These are phyloP conservation scores for Carcharodon carcharias DNA, from an alignment of 2,797 vertebrate species.

Conservation along the genomic window DNA sequence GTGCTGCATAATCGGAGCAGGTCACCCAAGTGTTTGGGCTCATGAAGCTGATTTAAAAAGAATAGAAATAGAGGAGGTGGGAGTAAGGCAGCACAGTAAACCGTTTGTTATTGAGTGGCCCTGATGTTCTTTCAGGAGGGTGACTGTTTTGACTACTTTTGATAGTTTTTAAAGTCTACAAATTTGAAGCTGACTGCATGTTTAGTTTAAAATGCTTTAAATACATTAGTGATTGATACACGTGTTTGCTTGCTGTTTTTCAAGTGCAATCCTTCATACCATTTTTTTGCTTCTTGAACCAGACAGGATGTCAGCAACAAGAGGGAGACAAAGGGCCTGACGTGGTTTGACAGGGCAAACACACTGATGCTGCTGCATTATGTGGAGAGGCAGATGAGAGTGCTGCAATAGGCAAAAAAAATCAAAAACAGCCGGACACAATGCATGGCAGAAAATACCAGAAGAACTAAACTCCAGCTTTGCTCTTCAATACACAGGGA, in stretches of 20 bases:
- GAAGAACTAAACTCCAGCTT: neutral
- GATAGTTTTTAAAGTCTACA: neutral
- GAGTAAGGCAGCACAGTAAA: neutral
- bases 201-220: neutral
- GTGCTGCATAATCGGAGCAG: neutral
- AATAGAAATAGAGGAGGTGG: neutral
- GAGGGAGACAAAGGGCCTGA: neutral
- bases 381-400: neutral
- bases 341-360: neutral
- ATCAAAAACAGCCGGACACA: conserved; percentile 1
- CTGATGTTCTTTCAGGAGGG: neutral
- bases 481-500: neutral
- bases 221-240: neutral
- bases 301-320: neutral
- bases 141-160: neutral
- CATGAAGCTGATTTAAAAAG: neutral
- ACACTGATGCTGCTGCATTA: neutral
- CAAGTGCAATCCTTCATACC: neutral
- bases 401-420: neutral
- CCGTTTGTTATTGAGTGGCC: neutral
- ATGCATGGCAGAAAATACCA: neutral
- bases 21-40: neutral
- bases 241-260: neutral
- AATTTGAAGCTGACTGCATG: neutral
- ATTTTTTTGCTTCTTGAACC: neutral